A percentile compares a stretch with the other conserved stretches of the same genome.
These are phyloP conservation scores for Sesamia nonagrioides DNA, from an alignment of 1,140 invertebrate species.

Conservation along the genomic window DNA sequence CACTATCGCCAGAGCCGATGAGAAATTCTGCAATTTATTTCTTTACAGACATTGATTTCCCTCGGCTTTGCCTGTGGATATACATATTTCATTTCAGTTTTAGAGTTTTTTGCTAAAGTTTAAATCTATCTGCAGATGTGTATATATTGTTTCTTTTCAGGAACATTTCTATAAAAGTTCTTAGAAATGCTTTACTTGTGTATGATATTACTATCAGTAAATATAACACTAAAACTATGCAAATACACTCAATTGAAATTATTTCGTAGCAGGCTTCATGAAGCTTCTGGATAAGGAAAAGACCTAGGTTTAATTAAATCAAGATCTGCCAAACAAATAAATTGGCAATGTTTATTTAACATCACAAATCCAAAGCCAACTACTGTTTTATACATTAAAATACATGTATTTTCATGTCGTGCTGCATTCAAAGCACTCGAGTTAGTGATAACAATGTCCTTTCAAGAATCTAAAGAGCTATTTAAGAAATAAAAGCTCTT, in stretches of 20 bases:
- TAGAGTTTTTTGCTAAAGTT: not conserved
- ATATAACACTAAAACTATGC: too few species aligned
- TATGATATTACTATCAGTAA: too few species aligned
- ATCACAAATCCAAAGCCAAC: not conserved
- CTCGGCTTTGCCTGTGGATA: constrained; percentile 13
- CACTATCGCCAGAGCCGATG: constrained; percentile 40
- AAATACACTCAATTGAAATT: too few species aligned
- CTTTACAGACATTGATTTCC: constrained; percentile 18
- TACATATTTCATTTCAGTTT: too few species aligned
- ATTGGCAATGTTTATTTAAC: too few species aligned
- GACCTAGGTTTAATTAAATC: not conserved
- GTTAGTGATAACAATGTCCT: constrained; percentile 35
- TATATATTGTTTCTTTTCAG: not conserved
- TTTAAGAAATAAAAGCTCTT: constrained; percentile 41
- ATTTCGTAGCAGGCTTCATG: too few species aligned
- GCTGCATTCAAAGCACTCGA: constrained; percentile 31
- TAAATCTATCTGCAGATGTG: not conserved
- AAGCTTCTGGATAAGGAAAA: too few species aligned
- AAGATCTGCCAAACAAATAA: not conserved
- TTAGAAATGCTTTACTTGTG: too few species aligned
- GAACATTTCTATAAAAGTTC: too few species aligned
- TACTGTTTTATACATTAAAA: constrained; percentile 16
- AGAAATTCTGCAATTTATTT: constrained; percentile 44
- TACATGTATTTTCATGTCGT: constrained; percentile 28
- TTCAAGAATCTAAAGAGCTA: constrained; percentile 31